Evolutionary conservation across 2,888 invertebrate genomes (phyloP).

Genomic region (Augochlorella aurata): DNA sequence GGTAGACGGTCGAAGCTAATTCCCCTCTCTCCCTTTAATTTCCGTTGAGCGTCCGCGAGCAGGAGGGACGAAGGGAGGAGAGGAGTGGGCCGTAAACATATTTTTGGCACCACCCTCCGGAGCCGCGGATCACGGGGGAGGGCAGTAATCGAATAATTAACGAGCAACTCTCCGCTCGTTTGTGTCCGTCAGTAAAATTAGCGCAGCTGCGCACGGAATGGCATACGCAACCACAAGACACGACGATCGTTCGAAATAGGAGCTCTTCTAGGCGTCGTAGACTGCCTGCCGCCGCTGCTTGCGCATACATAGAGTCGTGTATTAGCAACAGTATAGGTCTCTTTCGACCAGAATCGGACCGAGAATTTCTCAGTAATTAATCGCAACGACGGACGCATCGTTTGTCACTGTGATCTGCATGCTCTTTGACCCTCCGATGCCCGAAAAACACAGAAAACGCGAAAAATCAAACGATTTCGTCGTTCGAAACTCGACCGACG

Average conservation of each 20-base stretch:
- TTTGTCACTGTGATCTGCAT: background rate
- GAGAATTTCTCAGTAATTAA: constrained; percentile 11
- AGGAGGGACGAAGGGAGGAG: background rate
- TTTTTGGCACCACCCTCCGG: constrained; percentile 11
- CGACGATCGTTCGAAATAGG: constrained; percentile 54
- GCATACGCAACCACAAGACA: constrained; percentile 42
- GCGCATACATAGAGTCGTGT: constrained; percentile 41
- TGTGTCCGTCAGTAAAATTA: constrained; percentile 51
- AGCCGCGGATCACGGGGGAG: constrained; percentile 15
- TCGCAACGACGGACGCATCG: background rate
- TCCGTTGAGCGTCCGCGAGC: background rate
- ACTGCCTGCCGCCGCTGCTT: constrained; percentile 61
- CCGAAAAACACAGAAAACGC: background rate
- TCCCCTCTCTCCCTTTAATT: background rate
- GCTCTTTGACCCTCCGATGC: background rate
- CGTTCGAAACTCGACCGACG: background rate
- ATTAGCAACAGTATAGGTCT: constrained; percentile 14
- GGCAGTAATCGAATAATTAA: constrained; percentile 20
- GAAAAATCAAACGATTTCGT: background rate
- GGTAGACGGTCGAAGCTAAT: background rate
- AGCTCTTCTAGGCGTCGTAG: constrained; percentile 57
- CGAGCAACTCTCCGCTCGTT: constrained; percentile 36
- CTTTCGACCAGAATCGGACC: constrained; percentile 20
- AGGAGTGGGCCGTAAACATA: constrained; percentile 3
- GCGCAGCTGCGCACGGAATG: constrained; percentile 47